These are phyloP conservation scores for Oscheius sp. DNA, from an alignment of 2,888 invertebrate genomes.

Conservation along the genomic window DNA sequence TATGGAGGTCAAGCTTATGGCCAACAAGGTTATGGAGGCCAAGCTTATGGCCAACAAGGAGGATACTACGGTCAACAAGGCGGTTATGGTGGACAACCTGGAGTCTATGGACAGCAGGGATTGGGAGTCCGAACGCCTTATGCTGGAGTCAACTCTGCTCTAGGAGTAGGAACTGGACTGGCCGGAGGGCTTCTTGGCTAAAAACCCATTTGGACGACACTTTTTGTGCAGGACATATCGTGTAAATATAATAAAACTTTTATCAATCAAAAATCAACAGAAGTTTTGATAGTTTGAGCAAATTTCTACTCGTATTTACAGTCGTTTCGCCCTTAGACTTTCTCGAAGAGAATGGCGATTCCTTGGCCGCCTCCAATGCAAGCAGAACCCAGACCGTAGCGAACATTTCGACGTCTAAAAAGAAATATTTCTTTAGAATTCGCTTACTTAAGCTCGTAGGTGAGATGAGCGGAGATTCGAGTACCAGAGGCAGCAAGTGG, in stretches of 20 bases:
- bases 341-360: slow-evolving; percentile 88
- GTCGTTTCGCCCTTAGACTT: slow-evolving; percentile 3
- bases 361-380: slow-evolving; percentile 99
- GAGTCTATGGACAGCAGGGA: slow-evolving; percentile 11
- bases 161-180: not conserved
- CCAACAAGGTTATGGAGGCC: slow-evolving; percentile 8
- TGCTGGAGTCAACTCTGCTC: not conserved
- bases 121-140: slow-evolving; percentile 1
- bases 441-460: slow-evolving; percentile 55
- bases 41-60: slow-evolving; percentile 9
- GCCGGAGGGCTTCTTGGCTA: not conserved
- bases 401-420: slow-evolving; percentile 47
- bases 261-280: not conserved
- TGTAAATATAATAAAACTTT: slow-evolving; percentile 9
- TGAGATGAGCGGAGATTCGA: slow-evolving; percentile 57
- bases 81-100: not conserved
- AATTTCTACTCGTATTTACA: slow-evolving; percentile 13
- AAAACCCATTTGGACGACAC: not conserved
- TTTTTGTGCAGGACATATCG: not conserved
- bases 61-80: not conserved
- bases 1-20: slow-evolving; percentile 5
- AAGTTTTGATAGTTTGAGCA: not conserved
- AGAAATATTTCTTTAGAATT: not conserved
- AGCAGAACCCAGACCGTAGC: slow-evolving; percentile 90
- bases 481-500: slow-evolving; percentile 61